Conservation (phyloP, 2,113 vertebrate genomes). For the Uria aalge region DNA sequence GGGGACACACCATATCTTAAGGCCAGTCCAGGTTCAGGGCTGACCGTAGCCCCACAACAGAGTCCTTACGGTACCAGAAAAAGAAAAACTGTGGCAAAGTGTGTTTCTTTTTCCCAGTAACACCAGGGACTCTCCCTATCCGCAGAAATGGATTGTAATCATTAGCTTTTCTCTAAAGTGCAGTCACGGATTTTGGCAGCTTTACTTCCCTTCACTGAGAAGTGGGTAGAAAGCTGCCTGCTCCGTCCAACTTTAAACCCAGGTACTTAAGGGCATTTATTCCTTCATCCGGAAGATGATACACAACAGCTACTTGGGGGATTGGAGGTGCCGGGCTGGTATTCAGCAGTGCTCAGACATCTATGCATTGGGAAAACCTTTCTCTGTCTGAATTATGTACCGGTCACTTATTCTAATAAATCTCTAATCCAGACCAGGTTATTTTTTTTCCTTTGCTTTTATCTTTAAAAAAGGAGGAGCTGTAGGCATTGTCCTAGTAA, state of each 20-base stretch:
- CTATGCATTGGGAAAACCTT: not conserved
- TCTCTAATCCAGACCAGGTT: not conserved
- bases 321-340: not conserved
- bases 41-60: fast-evolving
- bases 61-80: fast-evolving
- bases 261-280: not conserved
- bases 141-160: not conserved
- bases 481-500: not conserved
- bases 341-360: not conserved
- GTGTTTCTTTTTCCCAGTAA: not conserved
- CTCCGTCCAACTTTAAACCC: not conserved
- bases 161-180: not conserved
- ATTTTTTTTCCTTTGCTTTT: not conserved
- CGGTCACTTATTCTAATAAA: not conserved
- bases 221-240: not conserved
- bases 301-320: not conserved
- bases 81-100: not conserved
- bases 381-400: not conserved
- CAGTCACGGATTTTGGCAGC: not conserved
- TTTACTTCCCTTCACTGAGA: not conserved
- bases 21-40: not conserved
- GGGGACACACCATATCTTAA: not conserved
- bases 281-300: not conserved
- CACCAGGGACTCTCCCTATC: not conserved
- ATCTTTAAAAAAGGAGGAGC: not conserved